A percentile compares a stretch with the other conserved stretches of the same genome.
Conservation (phyloP, 2,113 vertebrate genomes). For the Brachirus orientalis region DNA sequence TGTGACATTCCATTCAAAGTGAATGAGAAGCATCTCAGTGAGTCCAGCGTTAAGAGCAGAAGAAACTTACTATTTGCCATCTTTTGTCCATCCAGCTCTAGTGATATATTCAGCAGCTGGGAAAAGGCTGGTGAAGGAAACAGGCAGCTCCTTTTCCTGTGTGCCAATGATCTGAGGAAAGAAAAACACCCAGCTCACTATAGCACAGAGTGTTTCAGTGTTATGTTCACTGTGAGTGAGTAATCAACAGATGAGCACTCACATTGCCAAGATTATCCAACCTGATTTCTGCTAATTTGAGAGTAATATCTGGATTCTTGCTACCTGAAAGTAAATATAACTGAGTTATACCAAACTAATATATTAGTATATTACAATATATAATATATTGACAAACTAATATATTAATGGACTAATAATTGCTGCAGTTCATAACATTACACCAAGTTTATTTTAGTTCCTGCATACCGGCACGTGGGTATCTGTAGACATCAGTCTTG, state of each 20-base stretch:
- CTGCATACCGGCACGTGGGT: constrained; percentile 89
- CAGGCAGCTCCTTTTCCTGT: constrained; percentile 89
- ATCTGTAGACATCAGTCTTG: constrained; percentile 92
- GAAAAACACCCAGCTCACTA: constrained; percentile 8
- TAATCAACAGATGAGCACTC: constrained; percentile 46
- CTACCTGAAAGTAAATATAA: constrained; percentile 84
- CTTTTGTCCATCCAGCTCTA: constrained; percentile 92
- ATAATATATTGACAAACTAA: too few species aligned
- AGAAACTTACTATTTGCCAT: constrained; percentile 87
- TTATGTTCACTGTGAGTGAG: background rate
- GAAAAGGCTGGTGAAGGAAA: constrained; percentile 86
- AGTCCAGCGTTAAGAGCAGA: background rate
- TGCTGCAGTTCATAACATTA: too few species aligned
- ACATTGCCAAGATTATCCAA: constrained; percentile 88
- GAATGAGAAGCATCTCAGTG: too few species aligned
- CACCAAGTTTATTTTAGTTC: background rate
- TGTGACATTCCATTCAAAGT: too few species aligned
- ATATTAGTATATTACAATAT: too few species aligned
- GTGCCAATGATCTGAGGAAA: constrained; percentile 83
- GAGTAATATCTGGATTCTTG: constrained; percentile 92
- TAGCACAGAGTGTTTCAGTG: background rate
- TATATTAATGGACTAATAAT: too few species aligned
- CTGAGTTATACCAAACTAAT: background rate
- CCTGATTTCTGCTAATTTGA: constrained; percentile 91
- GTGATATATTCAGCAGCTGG: constrained; percentile 90